A percentile compares a stretch with the other conserved stretches of the same genome.
phyloP scores from a whole-genome alignment of 2,113 vertebrate species.

The Aramus guarauna region DNA sequence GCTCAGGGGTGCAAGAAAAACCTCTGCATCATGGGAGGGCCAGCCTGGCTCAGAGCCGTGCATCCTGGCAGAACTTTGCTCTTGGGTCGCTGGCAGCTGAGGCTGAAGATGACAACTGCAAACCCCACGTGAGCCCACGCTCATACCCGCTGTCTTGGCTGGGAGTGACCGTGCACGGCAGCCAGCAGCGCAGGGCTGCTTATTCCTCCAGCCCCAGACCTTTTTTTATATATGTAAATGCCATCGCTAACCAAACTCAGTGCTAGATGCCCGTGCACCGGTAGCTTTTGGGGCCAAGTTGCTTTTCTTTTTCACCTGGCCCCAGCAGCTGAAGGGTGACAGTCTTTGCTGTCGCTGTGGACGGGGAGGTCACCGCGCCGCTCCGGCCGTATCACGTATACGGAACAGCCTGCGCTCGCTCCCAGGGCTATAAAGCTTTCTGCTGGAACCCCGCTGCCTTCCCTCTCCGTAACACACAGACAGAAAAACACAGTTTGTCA shows the following conservation, averaged over 20 bases:
- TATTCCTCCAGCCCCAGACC: background rate
- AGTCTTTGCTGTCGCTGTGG: fast-evolving
- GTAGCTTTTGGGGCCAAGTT: background rate
- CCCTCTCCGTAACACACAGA: background rate
- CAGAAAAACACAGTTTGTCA: constrained; percentile 42
- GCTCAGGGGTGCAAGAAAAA: background rate
- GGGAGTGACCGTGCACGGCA: background rate
- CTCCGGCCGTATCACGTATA: fast-evolving
- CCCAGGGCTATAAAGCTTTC: background rate
- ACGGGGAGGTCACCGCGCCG: background rate
- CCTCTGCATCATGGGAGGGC: fast-evolving
- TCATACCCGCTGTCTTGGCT: fast-evolving
- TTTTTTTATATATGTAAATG: fast-evolving
- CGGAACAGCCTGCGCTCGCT: background rate
- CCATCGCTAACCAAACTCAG: background rate
- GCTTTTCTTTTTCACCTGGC: background rate
- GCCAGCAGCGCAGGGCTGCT: background rate
- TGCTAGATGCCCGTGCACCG: fast-evolving
- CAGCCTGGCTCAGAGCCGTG: background rate
- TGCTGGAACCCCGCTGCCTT: background rate
- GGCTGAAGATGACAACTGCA: background rate
- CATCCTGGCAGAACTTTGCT: background rate
- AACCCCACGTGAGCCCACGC: fast-evolving
- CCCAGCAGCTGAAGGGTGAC: background rate
- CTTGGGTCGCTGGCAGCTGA: background rate